A percentile compares a stretch with the other conserved stretches of the same genome.
These are phyloP conservation scores for Colius striatus DNA, from an alignment of 2,113 vertebrate genomes.

Conservation along the genomic window DNA sequence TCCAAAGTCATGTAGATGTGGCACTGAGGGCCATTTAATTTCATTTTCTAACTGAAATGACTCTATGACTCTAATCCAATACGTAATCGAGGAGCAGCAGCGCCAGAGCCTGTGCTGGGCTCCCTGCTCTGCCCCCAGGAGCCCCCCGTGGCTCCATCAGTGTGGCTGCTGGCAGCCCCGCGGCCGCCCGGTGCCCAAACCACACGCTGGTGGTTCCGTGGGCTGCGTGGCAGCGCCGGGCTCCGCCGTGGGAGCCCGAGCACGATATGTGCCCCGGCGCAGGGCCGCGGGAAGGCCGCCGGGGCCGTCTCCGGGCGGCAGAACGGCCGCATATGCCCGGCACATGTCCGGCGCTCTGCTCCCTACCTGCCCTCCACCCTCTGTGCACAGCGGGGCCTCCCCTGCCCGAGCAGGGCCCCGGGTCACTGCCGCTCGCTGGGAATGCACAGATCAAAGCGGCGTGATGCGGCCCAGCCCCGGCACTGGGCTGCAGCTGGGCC, in stretches of 20 bases:
- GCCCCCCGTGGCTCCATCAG: fast-evolving
- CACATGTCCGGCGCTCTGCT: constrained; percentile 36
- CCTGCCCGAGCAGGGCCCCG: neutral
- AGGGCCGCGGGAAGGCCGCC: neutral
- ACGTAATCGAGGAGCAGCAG: neutral
- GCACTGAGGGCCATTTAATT: no score
- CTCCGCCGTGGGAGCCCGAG: fast-evolving
- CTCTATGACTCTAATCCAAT: neutral
- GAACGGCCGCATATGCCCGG: neutral
- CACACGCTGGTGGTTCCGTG: fast-evolving
- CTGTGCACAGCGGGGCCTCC: constrained; percentile 42
- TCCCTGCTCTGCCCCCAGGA: fast-evolving
- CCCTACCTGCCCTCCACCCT: constrained; percentile 53
- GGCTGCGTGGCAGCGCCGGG: fast-evolving
- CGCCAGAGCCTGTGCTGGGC: neutral
- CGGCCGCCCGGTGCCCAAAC: neutral
- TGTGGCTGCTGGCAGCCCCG: no score
- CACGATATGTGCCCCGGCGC: neutral
- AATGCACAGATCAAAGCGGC: constrained; percentile 68
- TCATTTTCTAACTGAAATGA: no score
- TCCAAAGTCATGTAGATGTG: no score
- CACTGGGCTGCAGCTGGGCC: constrained; percentile 69
- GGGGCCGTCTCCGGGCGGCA: neutral
- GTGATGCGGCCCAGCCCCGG: constrained; percentile 6
- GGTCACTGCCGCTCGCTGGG: constrained; percentile 49